Conservation (phyloP, 2,113 vertebrate species). For the Albula glossodonta region DNA sequence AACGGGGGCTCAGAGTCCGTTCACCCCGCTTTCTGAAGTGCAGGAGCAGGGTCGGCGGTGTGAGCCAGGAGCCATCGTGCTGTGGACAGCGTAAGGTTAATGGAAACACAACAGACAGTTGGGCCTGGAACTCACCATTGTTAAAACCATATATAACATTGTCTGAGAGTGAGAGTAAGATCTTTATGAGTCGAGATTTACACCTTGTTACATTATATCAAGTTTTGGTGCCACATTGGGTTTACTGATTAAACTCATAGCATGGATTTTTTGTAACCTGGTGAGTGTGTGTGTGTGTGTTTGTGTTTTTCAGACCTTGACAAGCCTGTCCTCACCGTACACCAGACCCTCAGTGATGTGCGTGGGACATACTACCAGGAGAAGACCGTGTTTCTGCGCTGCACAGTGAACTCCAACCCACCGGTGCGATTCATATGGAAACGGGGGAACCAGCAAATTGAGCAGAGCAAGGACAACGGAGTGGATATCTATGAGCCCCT, state of each 20-base stretch:
- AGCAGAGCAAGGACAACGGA: constrained; percentile 95
- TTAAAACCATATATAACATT: background rate
- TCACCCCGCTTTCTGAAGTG: background rate
- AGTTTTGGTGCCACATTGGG: background rate
- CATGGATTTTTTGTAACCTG: too few species aligned
- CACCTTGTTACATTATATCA: background rate
- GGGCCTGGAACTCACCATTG: background rate
- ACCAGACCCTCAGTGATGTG: constrained; percentile 96
- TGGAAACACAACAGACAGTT: background rate
- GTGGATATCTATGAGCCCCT: constrained; percentile 98
- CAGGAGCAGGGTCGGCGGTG: background rate
- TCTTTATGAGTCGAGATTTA: background rate
- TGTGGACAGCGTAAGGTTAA: background rate
- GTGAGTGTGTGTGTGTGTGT: constrained; percentile 28
- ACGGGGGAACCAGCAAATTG: constrained; percentile 78
- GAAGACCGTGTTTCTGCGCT: constrained; percentile 96
- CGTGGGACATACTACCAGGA: constrained; percentile 97
- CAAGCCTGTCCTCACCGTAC: constrained; percentile 87
- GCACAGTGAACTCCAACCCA: constrained; percentile 96
- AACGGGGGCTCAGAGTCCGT: background rate
- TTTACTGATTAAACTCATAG: too few species aligned
- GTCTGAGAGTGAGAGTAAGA: background rate
- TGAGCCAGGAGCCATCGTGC: background rate
- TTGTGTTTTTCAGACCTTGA: constrained; percentile 82
- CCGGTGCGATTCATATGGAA: constrained; percentile 98